These are phyloP conservation scores for Pollicipes pollicipes DNA, from an alignment of 1,140 invertebrate genomes.

Conservation along the genomic window DNA sequence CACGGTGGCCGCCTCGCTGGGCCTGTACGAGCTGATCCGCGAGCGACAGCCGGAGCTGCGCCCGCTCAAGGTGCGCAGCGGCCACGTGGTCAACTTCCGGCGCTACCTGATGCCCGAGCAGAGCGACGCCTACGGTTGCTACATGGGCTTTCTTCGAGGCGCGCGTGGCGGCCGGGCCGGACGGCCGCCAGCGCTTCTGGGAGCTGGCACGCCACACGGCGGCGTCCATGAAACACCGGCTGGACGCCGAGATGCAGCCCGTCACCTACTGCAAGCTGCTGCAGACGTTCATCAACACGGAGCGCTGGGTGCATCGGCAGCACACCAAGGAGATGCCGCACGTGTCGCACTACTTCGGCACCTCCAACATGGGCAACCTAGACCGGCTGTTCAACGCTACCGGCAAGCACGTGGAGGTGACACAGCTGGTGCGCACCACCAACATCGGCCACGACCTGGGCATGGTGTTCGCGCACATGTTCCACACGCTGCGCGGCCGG, in stretches of 20 bases:
- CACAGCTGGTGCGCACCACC: slow-evolving; percentile 5
- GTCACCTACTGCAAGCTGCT: neutral
- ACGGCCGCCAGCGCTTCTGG: neutral
- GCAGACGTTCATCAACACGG: neutral
- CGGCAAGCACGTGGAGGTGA: slow-evolving; percentile 3
- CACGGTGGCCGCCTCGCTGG: neutral
- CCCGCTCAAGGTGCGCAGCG: neutral
- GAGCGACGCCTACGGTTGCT: neutral
- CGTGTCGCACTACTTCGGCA: slow-evolving; percentile 5
- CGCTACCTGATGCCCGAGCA: neutral
- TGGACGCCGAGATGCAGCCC: neutral
- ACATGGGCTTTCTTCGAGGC: slow-evolving; percentile 5
- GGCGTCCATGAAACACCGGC: neutral
- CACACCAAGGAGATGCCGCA: slow-evolving; percentile 6
- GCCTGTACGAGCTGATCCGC: neutral
- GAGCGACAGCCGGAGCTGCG: neutral
- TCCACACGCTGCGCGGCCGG: slow-evolving; percentile 4
- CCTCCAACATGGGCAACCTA: slow-evolving; percentile 3
- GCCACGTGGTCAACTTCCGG: slow-evolving; percentile 1
- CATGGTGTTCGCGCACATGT: slow-evolving; percentile 6
- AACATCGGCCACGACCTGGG: slow-evolving; percentile 6
- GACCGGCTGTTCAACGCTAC: slow-evolving; percentile 4
- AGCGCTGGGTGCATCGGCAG: slow-evolving; percentile 3
- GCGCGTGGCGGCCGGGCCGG: neutral
- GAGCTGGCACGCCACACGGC: neutral